phyloP scores from a whole-genome alignment of 2,113 vertebrate genomes.

The Apeltes quadracus region DNA sequence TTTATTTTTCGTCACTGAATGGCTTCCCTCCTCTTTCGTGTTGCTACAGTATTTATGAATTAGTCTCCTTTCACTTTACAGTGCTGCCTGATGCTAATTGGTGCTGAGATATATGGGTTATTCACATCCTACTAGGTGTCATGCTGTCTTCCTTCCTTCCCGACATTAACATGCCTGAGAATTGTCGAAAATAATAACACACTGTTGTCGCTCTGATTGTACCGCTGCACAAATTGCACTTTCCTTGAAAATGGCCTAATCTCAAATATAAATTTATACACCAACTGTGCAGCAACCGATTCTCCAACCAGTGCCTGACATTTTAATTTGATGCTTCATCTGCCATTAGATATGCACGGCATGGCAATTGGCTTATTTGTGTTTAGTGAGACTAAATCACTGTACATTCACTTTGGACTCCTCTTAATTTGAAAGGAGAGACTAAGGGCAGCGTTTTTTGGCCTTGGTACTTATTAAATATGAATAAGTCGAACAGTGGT shows the following conservation, averaged over 20 bases:
- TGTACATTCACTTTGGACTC: constrained; percentile 66
- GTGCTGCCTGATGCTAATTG: constrained; percentile 76
- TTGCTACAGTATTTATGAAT: constrained; percentile 77
- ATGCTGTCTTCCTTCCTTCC: constrained; percentile 63
- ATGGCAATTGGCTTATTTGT: constrained; percentile 70
- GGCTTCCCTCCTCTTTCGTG: constrained; percentile 76
- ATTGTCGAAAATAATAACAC: constrained; percentile 73
- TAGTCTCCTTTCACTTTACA: constrained; percentile 74
- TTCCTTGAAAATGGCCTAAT: constrained; percentile 69
- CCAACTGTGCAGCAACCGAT: constrained; percentile 39
- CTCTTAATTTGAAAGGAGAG: constrained; percentile 54
- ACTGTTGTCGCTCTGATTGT: constrained; percentile 69
- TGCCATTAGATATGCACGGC: constrained; percentile 74
- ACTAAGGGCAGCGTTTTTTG: constrained; percentile 25
- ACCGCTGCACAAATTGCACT: constrained; percentile 68
- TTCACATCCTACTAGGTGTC: constrained; percentile 74
- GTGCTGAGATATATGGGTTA: constrained; percentile 73
- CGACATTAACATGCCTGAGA: constrained; percentile 69
- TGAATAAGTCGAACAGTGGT: constrained; percentile 55
- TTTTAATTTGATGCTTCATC: constrained; percentile 78
- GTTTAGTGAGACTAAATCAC: constrained; percentile 58
- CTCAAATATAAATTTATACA: constrained; percentile 62
- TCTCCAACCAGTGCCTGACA: constrained; percentile 58
- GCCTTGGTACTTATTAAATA: constrained; percentile 51
- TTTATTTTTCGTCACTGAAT: constrained; percentile 71